Evolutionary conservation across 2,888 invertebrate species (phyloP), one percentile per base, ranked within the genome.

Genomic region (Falcaria lacertinaria): DNA sequence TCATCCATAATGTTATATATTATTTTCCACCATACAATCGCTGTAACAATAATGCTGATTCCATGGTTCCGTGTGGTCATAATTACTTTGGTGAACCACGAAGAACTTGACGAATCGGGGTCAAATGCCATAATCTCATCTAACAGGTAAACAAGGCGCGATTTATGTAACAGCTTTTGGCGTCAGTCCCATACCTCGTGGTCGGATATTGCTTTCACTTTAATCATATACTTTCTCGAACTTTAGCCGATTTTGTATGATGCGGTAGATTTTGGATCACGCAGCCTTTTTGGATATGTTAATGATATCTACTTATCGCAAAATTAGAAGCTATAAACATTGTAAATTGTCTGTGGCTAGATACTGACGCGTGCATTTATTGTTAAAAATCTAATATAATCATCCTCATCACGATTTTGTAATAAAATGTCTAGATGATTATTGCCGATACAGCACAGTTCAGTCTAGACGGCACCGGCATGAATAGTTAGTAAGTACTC

Each of bases 171-270:
- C 69, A 64, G 54, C 59, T 72, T 80, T 76, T 69, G 72, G 74
- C 67, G 70, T 73, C 74, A 55, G 60, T 60, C 61, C 54, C 67
- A 57, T 57, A 54, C 53, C 54, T 53, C 64, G 73, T 70, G 74
- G 69, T 63, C 70, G 74, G 63, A 74, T 64, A 74, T 78, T 77
- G 72, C 88, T 88, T 88, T 88, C 88, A 74, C 87, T 68, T 60
- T 74, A 75, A 73, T 74, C 73, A 63, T 57, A 50, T 60, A 68
- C 85, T 87, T 86, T 88, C 86, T 81, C 80, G 66, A 66, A 71
- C 61, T 80, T 78, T 76, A 58, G 71, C 64, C 62, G 63, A 22
- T 14, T 37, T 52, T 54, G 59, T 64, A 38, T 54, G 42, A 57
- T 60, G 57, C 49, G 52, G 52, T 60, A 52, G 52, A 52, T 33